phyloP scores from a whole-genome alignment of 2,797 vertebrate genomes.

The Cynodonichthys magdalenae region DNA sequence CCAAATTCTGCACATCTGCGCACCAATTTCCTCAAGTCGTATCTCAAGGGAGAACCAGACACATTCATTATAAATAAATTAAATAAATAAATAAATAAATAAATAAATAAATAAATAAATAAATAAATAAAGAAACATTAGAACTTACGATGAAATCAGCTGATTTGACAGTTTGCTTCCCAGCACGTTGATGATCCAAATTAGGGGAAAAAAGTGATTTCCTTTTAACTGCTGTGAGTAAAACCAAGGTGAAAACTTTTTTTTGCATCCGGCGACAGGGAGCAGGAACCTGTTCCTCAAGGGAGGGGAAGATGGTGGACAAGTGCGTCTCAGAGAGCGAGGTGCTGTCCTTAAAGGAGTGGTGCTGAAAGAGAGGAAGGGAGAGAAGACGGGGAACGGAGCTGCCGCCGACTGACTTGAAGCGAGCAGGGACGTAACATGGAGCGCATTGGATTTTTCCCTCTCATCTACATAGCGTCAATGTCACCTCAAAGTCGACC shows the following conservation, averaged over 20 bases:
- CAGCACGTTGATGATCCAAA: slow-evolving; percentile 38
- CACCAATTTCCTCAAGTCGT: slow-evolving; percentile 15
- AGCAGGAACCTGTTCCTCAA: slow-evolving; percentile 66
- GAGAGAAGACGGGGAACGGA: slow-evolving; percentile 72
- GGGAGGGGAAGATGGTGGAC: slow-evolving; percentile 47
- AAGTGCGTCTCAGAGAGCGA: slow-evolving; percentile 63
- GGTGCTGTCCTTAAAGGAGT: slow-evolving; percentile 82
- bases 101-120: too few relatives aligned
- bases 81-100: too few relatives aligned
- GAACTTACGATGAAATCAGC: slow-evolving; percentile 67
- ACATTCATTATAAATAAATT: not conserved
- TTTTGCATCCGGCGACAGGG: slow-evolving; percentile 59
- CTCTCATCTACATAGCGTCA: slow-evolving; percentile 83
- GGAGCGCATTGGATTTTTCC: slow-evolving; percentile 73
- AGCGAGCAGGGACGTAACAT: slow-evolving; percentile 79
- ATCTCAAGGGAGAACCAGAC: slow-evolving; percentile 1
- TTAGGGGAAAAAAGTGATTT: slow-evolving; percentile 60
- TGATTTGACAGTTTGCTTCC: slow-evolving; percentile 42
- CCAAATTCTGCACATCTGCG: slow-evolving; percentile 37
- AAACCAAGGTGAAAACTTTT: slow-evolving; percentile 62
- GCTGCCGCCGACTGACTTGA: slow-evolving; percentile 78
- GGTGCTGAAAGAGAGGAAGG: slow-evolving; percentile 83
- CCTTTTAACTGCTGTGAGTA: slow-evolving; percentile 54
- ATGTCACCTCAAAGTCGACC: slow-evolving; percentile 86
- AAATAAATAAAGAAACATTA: not conserved